phyloP scores from a whole-genome alignment of 2,888 invertebrate genomes.

The Petrolisthes cinctipes region DNA sequence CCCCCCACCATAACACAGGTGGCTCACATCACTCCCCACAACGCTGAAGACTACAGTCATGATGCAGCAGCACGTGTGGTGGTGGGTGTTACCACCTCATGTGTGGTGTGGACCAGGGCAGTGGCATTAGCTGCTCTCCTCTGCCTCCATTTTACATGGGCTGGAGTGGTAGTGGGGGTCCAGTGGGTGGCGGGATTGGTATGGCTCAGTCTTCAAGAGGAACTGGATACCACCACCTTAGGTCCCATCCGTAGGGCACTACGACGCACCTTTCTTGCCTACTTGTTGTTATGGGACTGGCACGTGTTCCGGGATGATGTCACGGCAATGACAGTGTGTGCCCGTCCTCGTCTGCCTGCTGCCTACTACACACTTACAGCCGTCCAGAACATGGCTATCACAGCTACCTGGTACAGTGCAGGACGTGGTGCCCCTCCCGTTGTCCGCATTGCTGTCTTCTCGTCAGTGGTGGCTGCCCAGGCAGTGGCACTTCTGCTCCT shows the following conservation, averaged over 20 bases:
- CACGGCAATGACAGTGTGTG: constrained; percentile 56
- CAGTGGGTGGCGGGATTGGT: constrained; percentile 59
- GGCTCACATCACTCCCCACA: constrained; percentile 51
- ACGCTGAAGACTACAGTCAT: constrained; percentile 37
- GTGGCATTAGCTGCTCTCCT: constrained; percentile 60
- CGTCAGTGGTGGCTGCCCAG: constrained; percentile 55
- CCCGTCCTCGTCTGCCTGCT: constrained; percentile 54
- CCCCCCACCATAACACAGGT: constrained; percentile 61
- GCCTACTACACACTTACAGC: constrained; percentile 59
- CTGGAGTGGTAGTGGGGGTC: constrained; percentile 38
- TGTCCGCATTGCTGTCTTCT: constrained; percentile 44
- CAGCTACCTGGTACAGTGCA: constrained; percentile 56
- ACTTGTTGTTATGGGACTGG: constrained; percentile 63
- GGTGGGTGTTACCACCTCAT: constrained; percentile 59
- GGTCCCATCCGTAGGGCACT: constrained; percentile 43
- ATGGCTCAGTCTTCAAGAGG: constrained; percentile 59
- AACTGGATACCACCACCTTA: constrained; percentile 37
- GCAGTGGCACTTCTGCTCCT: constrained; percentile 55
- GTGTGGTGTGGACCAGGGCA: constrained; percentile 61
- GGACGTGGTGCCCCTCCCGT: constrained; percentile 32
- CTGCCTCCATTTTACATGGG: constrained; percentile 56
- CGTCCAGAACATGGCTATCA: constrained; percentile 57
- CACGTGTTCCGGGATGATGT: constrained; percentile 58
- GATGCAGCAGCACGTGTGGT: constrained; percentile 56
- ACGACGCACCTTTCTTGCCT: constrained; percentile 56